A percentile compares a stretch with the other conserved stretches of the same genome.
Conservation (phyloP, 2,888 invertebrate genomes). For the Xanthorhoe designata region DNA sequence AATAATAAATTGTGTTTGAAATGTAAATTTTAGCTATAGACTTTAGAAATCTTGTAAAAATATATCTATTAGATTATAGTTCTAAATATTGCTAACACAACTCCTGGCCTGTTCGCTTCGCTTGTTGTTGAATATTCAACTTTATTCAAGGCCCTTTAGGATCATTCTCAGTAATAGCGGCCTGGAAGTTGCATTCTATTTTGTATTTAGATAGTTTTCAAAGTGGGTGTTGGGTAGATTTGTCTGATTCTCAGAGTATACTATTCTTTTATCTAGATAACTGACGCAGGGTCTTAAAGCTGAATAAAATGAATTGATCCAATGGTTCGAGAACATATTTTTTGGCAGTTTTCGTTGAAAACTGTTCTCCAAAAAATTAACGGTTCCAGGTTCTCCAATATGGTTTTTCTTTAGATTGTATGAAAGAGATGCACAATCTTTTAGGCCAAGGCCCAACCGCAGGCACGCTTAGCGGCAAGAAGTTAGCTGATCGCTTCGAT, state of each 20-base stretch:
- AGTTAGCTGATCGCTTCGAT: too few species aligned
- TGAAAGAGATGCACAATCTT: not conserved
- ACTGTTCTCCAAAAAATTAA: not conserved
- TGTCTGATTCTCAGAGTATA: not conserved
- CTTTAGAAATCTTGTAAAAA: constrained; percentile 23
- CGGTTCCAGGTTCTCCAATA: not conserved
- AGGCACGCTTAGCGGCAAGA: too few species aligned
- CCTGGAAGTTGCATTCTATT: not conserved
- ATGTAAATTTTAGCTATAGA: constrained; percentile 46
- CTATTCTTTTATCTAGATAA: not conserved
- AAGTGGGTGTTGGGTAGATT: not conserved
- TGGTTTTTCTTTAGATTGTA: not conserved
- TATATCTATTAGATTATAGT: not conserved
- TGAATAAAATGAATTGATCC: not conserved
- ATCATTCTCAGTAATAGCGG: not conserved
- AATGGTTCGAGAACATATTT: not conserved
- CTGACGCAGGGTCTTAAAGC: not conserved
- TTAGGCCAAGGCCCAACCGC: too few species aligned
- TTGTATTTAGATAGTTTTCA: not conserved
- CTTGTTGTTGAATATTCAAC: not conserved
- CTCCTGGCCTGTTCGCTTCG: not conserved
- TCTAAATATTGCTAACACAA: not conserved
- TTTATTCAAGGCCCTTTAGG: not conserved
- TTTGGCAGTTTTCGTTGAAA: not conserved
- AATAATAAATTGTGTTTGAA: constrained; percentile 45